Evolutionary conservation across 2,113 vertebrate species (phyloP), one percentile per base, ranked within the genome.

Genomic region (Promerops cafer): DNA sequence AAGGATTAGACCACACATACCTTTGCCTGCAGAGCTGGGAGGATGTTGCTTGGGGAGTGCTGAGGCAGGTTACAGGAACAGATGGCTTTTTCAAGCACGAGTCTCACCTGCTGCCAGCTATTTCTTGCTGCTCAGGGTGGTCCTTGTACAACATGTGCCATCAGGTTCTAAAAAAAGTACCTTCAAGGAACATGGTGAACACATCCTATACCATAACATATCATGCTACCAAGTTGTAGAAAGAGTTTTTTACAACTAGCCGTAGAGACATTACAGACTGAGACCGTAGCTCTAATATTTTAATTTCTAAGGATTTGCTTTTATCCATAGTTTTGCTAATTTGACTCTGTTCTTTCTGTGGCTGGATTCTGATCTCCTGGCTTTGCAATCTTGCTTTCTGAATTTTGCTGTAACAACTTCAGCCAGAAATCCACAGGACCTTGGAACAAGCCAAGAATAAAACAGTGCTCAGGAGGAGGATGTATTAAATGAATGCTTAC

Each of bases 51-150:
- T 60, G 76, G 76, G 47, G 47, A 59, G 64, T 40, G 92, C 94
- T 96, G 83, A 78, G 76, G 71, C 68, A 84, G 68, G 79, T 77
- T 81, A 82, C 52, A 80, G 64, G 61, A 92, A 81, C 96, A 96
- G 93, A 97, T 94, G 95, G 92, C 45, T 78, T 81, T 78, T 78
- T 83, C 57, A 77, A 88, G 66, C 85, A 40, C 47, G 60, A 94
- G 60, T 40, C 64, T 94, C 79, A 95, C 94, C 88, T 93, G 92
- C 92, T 96, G 96, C 93, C 91, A 96, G 69, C 52, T 95, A 66
- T 23, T 83, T 17, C 89, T 83, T 76, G 49, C 74, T 95, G 65
- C 72, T 92, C 69, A 42, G 74, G 60, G 83, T 85, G 87, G 82
- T 90, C 78, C 63, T 88, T 66, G 93, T 94, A 90, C 81, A 92